Conservation (phyloP, 1,140 invertebrate genomes). For the Colletes gigas region DNA sequence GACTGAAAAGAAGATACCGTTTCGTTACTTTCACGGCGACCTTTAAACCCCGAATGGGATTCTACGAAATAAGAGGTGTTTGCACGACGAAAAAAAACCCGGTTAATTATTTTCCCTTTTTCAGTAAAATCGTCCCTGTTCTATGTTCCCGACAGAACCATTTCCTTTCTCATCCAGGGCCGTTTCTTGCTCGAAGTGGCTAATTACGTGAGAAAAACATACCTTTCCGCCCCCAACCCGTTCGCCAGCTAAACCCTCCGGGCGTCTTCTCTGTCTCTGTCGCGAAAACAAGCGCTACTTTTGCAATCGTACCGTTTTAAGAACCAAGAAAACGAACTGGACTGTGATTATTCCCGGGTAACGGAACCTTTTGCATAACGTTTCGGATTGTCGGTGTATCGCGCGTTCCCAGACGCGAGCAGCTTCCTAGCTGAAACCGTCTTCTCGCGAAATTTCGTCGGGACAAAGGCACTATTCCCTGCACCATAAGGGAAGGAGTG, state of each 20-base stretch:
- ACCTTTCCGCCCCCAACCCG: not conserved
- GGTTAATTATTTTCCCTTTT: slow-evolving; percentile 60
- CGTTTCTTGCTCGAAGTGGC: slow-evolving; percentile 44
- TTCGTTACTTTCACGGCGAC: slow-evolving; percentile 28
- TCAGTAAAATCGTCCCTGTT: slow-evolving; percentile 19
- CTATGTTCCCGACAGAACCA: slow-evolving; percentile 36
- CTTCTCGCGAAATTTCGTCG: slow-evolving; percentile 37
- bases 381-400: slow-evolving; percentile 21
- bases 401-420: slow-evolving; percentile 19
- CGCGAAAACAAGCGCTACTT: slow-evolving; percentile 47
- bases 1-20: slow-evolving; percentile 2
- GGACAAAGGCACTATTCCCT: not conserved
- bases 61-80: slow-evolving; percentile 13
- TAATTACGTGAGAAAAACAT: slow-evolving; percentile 64
- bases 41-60: slow-evolving; percentile 20
- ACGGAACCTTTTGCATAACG: slow-evolving; percentile 52
- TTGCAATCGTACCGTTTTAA: slow-evolving; percentile 59
- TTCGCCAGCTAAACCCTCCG: too few species aligned
- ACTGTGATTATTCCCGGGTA: slow-evolving; percentile 49
- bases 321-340: slow-evolving; percentile 48
- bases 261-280: not conserved
- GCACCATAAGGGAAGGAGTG: not conserved
- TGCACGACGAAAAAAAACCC: slow-evolving; percentile 1
- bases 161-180: slow-evolving; percentile 39
- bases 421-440: slow-evolving; percentile 2